Evolutionary conservation across 2,888 invertebrate species (phyloP).

Genomic region (Stegophylla sp.): DNA sequence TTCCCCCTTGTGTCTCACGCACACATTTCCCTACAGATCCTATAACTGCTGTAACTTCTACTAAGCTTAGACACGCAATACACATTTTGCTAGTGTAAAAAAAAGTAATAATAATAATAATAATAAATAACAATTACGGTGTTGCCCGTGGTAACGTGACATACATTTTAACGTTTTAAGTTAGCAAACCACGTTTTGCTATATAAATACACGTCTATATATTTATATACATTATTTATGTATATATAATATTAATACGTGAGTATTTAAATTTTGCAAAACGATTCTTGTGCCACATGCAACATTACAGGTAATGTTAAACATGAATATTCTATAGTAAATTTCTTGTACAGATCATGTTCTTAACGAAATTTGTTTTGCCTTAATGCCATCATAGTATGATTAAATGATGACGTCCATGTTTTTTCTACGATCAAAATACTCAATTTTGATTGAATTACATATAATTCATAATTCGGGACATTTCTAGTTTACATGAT

Average conservation of each 20-base stretch:
- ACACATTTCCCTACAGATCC: conserved; percentile 23
- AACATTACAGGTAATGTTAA: no score
- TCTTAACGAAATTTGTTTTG: no score
- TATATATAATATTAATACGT: neutral
- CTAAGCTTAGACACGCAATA: conserved; percentile 34
- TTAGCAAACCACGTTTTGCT: conserved; percentile 7
- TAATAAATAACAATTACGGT: conserved; percentile 32
- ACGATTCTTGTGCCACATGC: neutral
- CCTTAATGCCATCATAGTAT: no score
- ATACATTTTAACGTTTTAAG: conserved; percentile 23
- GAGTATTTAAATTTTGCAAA: neutral
- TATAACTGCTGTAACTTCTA: neutral
- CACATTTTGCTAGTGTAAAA: conserved; percentile 24
- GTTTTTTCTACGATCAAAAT: no score
- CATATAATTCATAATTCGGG: no score
- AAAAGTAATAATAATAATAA: conserved; percentile 27
- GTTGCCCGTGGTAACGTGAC: conserved; percentile 20
- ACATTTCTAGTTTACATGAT: no score
- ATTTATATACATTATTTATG: no score
- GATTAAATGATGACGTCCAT: no score
- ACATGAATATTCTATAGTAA: no score
- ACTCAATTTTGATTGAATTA: no score
- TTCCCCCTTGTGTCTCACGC: conserved; percentile 3
- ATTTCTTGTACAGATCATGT: no score
- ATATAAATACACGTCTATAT: no score